Evolutionary conservation across 2,113 vertebrate genomes (phyloP), one percentile per base, ranked within the genome.

Genomic region (Crotalus horridus): DNA sequence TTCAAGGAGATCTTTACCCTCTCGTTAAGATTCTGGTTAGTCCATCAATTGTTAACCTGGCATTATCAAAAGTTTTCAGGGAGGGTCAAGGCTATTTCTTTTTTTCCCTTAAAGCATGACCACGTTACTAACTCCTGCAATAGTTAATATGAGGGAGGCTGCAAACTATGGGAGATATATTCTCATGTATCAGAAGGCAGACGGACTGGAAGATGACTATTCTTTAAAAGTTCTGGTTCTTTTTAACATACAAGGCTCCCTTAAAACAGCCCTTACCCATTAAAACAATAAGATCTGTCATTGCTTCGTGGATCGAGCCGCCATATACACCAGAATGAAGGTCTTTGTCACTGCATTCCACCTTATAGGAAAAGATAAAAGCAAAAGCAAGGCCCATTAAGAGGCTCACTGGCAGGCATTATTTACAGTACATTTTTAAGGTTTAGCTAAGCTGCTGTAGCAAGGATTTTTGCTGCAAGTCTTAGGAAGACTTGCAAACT

Each of bases 261-360:
- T 51, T 54, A n/a, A 92, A 95, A 91, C 0, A 39, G 85, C 5
- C 3, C 98, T 98, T 97, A 97, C 99, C 98, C 99, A 99, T 98
- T 26, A 99, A 96, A 59, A 96, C 10, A 58, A 99, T 98, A 69
- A 99, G 98, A 95, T 99, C 99, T 0, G 98, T 98, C 99, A 99
- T 99, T 91, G 99, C 99, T 95, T 99, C 99, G 7, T 99, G 98
- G 21, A 99, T 98, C 0, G 99, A 99, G 4, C 99, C 99, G 2
- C 99, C 99, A 64, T 99, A 99, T 91, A 99, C 99, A 0, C 99
- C 99, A 0, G 99, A 99, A 94, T 99, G 99, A 23, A 99, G 98
- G 95, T 99, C 99, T 94, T 97, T 99, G 85, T 93, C 97, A 87
- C 96, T 96, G 46, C 99, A 98, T 85, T 98, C 97, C 96, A 99